Evolutionary conservation across 92 coral and sea anemone species (phyloP).

Genomic region (Hydrozoanthus gracilis): DNA sequence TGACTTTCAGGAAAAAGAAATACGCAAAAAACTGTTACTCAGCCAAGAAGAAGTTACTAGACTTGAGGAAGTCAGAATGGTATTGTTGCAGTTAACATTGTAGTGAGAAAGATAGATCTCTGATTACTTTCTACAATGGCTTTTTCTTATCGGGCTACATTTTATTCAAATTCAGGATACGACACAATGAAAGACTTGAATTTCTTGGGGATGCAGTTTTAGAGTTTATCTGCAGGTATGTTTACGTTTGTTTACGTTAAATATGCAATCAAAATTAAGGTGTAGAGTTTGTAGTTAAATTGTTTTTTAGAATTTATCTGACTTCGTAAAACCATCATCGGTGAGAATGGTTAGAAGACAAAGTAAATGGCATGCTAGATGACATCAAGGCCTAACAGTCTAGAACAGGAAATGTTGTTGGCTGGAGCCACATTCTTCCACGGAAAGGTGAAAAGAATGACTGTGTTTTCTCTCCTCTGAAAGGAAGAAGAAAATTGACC

Average conservation of each 20-base stretch:
- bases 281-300: too few relatives aligned
- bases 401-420: too few relatives aligned
- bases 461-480: too few relatives aligned
- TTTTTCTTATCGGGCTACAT: background rate
- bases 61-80: constrained; percentile 2
- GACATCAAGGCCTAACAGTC: too few relatives aligned
- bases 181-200: constrained; percentile 97
- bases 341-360: too few relatives aligned
- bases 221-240: constrained; percentile 88
- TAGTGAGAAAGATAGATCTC: background rate
- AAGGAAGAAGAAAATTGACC: too few relatives aligned
- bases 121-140: background rate
- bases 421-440: too few relatives aligned
- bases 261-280: too few relatives aligned
- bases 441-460: too few relatives aligned
- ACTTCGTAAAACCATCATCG: too few relatives aligned
- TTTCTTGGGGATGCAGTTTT: constrained; percentile 96
- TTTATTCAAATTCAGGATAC: constrained; percentile 67
- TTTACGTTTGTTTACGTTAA: background rate
- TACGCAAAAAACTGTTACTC: background rate
- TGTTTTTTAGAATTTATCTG: too few relatives aligned
- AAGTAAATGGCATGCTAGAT: too few relatives aligned
- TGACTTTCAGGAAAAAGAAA: constrained; percentile 30
- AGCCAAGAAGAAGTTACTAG: constrained; percentile 35
- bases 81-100: background rate